Percentiles rank a stretch among this genome's conserved stretches.
Conservation (phyloP, 2,888 invertebrate genomes). For the Marasmarcha lunaedactyla region DNA sequence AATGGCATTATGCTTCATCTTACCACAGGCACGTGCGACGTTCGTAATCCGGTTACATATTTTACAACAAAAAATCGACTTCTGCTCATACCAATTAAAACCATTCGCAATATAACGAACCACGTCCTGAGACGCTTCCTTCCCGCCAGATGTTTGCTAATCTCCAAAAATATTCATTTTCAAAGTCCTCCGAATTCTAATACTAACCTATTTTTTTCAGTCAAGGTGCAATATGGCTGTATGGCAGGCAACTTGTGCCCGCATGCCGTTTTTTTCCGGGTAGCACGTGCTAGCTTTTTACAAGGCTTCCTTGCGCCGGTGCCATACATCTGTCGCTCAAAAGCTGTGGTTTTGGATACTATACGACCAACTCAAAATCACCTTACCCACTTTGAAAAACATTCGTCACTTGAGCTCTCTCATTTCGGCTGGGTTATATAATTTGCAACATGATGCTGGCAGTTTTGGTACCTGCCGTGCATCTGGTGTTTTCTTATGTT, state of each 20-base stretch:
- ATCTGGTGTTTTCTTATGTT: slow-evolving; percentile 57
- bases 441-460: slow-evolving; percentile 61
- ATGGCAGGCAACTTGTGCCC: slow-evolving; percentile 59
- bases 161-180: slow-evolving; percentile 39
- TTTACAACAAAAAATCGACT: too few species aligned
- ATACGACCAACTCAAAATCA: slow-evolving; percentile 22
- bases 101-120: neutral
- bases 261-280: slow-evolving; percentile 55
- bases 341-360: slow-evolving; percentile 52
- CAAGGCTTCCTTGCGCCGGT: slow-evolving; percentile 49
- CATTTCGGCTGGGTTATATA: slow-evolving; percentile 27
- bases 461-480: slow-evolving; percentile 49
- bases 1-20: too few species aligned
- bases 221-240: slow-evolving; percentile 35
- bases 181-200: slow-evolving; percentile 42
- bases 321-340: slow-evolving; percentile 57
- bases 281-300: slow-evolving; percentile 60
- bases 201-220: slow-evolving; percentile 33
- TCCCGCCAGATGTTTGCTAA: slow-evolving; percentile 11
- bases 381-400: slow-evolving; percentile 1
- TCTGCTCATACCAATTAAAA: neutral
- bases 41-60: too few species aligned
- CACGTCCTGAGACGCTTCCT: neutral
- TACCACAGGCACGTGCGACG: too few species aligned
- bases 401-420: slow-evolving; percentile 7